These are phyloP conservation scores for Acleris literana DNA, from an alignment of 2,888 invertebrate genomes.

Conservation along the genomic window DNA sequence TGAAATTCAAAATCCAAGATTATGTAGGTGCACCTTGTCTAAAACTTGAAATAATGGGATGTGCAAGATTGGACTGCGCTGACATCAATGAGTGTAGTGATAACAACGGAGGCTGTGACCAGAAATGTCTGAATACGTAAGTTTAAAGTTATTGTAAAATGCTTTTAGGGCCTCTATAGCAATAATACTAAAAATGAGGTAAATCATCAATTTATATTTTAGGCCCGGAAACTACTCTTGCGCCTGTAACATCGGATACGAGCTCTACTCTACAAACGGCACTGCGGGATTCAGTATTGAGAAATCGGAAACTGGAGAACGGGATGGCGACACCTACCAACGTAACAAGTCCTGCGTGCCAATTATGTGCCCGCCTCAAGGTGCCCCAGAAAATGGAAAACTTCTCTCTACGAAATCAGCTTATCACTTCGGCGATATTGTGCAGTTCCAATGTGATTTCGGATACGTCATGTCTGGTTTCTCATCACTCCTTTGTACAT, in stretches of 20 bases:
- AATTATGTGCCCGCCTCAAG: slow-evolving; percentile 92
- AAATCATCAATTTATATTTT: neutral
- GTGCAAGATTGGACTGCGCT: slow-evolving; percentile 93
- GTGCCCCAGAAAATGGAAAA: slow-evolving; percentile 92
- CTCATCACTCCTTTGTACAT: slow-evolving; percentile 92
- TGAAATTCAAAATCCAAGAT: slow-evolving; percentile 93
- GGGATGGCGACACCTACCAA: slow-evolving; percentile 94
- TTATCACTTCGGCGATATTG: slow-evolving; percentile 95
- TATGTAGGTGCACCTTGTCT: slow-evolving; percentile 95
- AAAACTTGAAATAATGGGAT: slow-evolving; percentile 96
- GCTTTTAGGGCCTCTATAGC: too few species aligned
- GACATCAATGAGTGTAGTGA: slow-evolving; percentile 94
- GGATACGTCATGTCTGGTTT: slow-evolving; percentile 96
- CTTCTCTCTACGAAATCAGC: slow-evolving; percentile 90
- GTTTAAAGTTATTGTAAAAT: slow-evolving; percentile 42
- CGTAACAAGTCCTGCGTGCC: slow-evolving; percentile 98
- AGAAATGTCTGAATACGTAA: slow-evolving; percentile 93
- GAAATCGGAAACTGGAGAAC: slow-evolving; percentile 91
- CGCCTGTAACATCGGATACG: slow-evolving; percentile 95
- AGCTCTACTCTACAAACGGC: slow-evolving; percentile 93
- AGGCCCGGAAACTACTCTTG: slow-evolving; percentile 95
- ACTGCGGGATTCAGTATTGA: slow-evolving; percentile 94
- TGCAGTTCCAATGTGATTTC: slow-evolving; percentile 96
- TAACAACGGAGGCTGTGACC: slow-evolving; percentile 96
- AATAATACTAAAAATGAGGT: too few species aligned